Evolutionary conservation across 2,888 invertebrate species (phyloP).

Genomic region (Leucoptera coffeella): DNA sequence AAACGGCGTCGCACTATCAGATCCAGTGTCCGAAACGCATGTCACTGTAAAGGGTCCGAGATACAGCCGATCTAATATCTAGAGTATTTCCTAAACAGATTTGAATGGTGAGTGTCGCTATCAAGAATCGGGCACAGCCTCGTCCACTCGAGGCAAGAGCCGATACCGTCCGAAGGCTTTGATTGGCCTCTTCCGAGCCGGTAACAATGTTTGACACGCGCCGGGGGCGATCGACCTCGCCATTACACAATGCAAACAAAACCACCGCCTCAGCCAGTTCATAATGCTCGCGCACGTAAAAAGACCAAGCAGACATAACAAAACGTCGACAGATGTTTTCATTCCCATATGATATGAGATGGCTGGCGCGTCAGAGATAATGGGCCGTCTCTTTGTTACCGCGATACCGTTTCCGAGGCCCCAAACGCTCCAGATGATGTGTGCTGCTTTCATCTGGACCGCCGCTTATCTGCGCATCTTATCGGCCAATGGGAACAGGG

Average conservation of each 20-base stretch:
- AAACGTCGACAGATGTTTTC: slow-evolving; percentile 44
- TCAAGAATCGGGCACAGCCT: too few species aligned
- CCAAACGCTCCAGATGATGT: slow-evolving; percentile 28
- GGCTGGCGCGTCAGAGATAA: slow-evolving; percentile 16
- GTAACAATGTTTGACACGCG: slow-evolving; percentile 20
- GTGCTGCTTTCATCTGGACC: slow-evolving; percentile 40
- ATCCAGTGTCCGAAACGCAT: too few species aligned
- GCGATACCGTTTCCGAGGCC: slow-evolving; percentile 37
- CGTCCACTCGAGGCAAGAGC: too few species aligned
- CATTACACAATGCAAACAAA: slow-evolving; percentile 26
- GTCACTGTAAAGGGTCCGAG: too few species aligned
- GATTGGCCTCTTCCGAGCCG: too few species aligned
- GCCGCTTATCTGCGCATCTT: slow-evolving; percentile 45
- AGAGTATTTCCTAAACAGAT: too few species aligned
- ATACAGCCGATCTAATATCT: too few species aligned
- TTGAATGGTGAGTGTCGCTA: too few species aligned
- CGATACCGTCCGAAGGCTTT: too few species aligned
- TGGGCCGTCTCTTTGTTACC: slow-evolving; percentile 19
- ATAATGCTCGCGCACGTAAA: slow-evolving; percentile 23
- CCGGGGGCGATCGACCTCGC: slow-evolving; percentile 23
- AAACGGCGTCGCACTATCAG: too few species aligned
- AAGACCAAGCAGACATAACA: slow-evolving; percentile 16
- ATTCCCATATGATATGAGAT: slow-evolving; percentile 37
- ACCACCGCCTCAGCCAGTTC: slow-evolving; percentile 16
- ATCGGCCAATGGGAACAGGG: slow-evolving; percentile 49